phyloP scores from a whole-genome alignment of 2,888 invertebrate species.

The Pristionchus arcanus region DNA sequence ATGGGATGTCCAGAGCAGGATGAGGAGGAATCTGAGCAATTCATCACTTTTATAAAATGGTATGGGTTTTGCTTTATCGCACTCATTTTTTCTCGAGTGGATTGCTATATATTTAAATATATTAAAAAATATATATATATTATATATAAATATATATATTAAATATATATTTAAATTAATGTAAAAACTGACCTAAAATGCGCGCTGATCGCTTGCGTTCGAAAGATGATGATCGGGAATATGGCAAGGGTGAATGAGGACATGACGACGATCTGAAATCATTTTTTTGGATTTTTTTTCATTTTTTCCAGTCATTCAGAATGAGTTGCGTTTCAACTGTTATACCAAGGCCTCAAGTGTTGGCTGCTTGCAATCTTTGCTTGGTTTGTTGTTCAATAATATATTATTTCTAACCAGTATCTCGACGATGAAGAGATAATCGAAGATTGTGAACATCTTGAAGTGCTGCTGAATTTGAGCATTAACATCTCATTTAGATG shows the following conservation, averaged over 20 bases:
- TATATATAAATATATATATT: neutral
- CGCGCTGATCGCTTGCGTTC: slow-evolving; percentile 15
- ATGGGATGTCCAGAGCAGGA: neutral
- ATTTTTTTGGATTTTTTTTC: no score
- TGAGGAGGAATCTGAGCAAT: neutral
- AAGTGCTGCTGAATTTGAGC: neutral
- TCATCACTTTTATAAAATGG: neutral
- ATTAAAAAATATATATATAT: neutral
- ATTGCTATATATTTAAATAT: no score
- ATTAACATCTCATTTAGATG: no score
- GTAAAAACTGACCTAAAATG: neutral
- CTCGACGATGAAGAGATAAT: neutral
- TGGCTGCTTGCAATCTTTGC: neutral
- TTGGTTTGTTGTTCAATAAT: neutral
- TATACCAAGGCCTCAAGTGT: no score
- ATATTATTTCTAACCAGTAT: neutral
- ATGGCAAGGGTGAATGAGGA: neutral
- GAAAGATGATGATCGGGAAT: neutral
- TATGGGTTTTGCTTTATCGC: no score
- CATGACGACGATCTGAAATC: neutral
- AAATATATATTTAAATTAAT: no score
- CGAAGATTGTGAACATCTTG: slow-evolving; percentile 22
- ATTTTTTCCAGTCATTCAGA: neutral
- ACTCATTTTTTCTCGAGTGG: no score
- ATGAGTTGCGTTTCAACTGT: neutral